Conservation (phyloP, 2,113 vertebrate genomes). For the Tricholaema leucomelas region DNA sequence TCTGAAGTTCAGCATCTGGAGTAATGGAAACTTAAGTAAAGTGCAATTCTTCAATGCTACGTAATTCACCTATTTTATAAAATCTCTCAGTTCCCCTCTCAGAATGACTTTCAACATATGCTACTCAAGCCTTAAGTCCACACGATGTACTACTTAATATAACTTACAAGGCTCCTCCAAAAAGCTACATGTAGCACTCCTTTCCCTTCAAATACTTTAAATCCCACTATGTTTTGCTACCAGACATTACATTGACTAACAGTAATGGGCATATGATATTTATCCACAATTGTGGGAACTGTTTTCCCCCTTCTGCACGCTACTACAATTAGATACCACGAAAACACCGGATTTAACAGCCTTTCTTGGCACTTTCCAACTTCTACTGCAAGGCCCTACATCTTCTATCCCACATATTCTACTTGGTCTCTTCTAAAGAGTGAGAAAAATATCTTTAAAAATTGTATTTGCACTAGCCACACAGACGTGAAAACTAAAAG, state of each 20-base stretch:
- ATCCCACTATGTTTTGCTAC: background rate
- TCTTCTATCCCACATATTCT: background rate
- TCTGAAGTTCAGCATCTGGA: background rate
- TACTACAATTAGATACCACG: background rate
- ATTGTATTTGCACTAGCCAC: background rate
- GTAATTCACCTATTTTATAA: background rate
- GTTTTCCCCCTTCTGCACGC: background rate
- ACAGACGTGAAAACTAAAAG: background rate
- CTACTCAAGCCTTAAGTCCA: background rate
- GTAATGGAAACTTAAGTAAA: background rate
- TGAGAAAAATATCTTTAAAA: background rate
- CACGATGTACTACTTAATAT: background rate
- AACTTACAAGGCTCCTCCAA: background rate
- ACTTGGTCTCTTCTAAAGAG: accelerated
- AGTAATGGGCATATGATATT: background rate
- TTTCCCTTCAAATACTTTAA: background rate
- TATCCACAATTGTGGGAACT: background rate
- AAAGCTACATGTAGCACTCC: background rate
- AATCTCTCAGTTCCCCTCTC: background rate
- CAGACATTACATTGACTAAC: background rate
- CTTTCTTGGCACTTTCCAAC: background rate
- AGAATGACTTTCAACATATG: background rate
- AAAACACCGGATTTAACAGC: background rate
- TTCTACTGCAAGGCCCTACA: background rate
- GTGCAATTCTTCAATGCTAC: background rate